Percentiles rank a stretch among this genome's conserved stretches.
Conservation (phyloP, 2,888 invertebrate species). For the Amiota communis region DNA sequence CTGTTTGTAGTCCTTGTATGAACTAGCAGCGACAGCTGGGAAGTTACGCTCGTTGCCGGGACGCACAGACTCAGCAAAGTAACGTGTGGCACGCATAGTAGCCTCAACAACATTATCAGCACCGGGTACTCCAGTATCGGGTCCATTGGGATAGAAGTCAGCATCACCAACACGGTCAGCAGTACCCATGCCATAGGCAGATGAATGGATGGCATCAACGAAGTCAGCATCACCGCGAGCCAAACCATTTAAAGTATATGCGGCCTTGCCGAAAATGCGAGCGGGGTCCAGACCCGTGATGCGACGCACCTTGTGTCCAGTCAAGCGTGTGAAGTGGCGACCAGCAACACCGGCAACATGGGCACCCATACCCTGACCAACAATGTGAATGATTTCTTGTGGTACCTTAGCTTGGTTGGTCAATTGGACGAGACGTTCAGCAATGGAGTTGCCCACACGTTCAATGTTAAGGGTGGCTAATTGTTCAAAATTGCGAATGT, state of each 20-base stretch:
- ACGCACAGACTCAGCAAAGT: constrained; percentile 70
- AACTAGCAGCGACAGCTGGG: constrained; percentile 68
- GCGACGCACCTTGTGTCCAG: constrained; percentile 66
- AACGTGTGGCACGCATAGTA: constrained; percentile 66
- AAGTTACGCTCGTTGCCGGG: constrained; percentile 70
- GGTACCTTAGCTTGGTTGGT: constrained; percentile 56
- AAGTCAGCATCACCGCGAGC: constrained; percentile 71
- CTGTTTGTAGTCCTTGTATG: constrained; percentile 63
- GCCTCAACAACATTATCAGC: constrained; percentile 67
- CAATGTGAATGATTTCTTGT: constrained; percentile 66
- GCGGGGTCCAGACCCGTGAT: constrained; percentile 71
- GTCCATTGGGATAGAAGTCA: constrained; percentile 71
- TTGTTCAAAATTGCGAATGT: constrained; percentile 56
- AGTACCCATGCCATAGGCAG: constrained; percentile 66
- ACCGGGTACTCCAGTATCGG: constrained; percentile 60
- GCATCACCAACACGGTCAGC: constrained; percentile 61
- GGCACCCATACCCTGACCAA: constrained; percentile 53
- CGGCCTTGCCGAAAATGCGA: constrained; percentile 55
- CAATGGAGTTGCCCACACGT: constrained; percentile 61
- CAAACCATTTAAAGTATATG: constrained; percentile 58
- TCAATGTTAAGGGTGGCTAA: constrained; percentile 56
- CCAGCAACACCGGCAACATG: no score
- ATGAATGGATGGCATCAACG: constrained; percentile 71
- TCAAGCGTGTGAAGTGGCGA: constrained; percentile 65
- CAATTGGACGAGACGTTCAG: constrained; percentile 60